These are phyloP conservation scores for Tethya wilhelma DNA, from an alignment of 37 sponge, comb jelly and placozoan genomes.

Conservation along the genomic window DNA sequence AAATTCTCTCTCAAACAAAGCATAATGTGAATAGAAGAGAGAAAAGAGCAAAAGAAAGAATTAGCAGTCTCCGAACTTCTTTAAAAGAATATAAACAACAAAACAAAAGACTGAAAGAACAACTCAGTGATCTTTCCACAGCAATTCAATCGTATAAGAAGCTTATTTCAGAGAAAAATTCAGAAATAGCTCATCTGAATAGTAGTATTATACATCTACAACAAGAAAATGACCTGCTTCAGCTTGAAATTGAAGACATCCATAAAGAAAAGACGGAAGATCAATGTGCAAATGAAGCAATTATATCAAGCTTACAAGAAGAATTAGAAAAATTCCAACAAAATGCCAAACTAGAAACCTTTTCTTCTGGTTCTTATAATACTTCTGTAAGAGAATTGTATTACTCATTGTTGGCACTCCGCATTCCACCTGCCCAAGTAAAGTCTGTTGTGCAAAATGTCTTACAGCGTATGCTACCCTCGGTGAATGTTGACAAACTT, in stretches of 20 bases:
- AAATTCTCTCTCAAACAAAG: no score
- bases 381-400: slow-evolving; percentile 7
- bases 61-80: background rate
- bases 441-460: background rate
- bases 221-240: background rate
- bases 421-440: slow-evolving; percentile 15
- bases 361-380: background rate
- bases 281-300: background rate
- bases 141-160: background rate
- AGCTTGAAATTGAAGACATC: background rate
- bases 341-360: background rate
- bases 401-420: slow-evolving; percentile 15
- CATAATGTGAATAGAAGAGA: background rate
- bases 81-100: background rate
- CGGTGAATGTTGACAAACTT: background rate
- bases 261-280: background rate
- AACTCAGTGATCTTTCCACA: background rate
- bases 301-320: background rate
- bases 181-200: background rate
- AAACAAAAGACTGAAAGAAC: background rate
- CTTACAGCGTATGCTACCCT: background rate
- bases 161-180: background rate
- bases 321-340: background rate
- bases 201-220: background rate
- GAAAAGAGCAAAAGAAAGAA: background rate